These are phyloP conservation scores for Chalcosyrphus nemorum DNA, from an alignment of 2,888 invertebrate species.

Conservation along the genomic window DNA sequence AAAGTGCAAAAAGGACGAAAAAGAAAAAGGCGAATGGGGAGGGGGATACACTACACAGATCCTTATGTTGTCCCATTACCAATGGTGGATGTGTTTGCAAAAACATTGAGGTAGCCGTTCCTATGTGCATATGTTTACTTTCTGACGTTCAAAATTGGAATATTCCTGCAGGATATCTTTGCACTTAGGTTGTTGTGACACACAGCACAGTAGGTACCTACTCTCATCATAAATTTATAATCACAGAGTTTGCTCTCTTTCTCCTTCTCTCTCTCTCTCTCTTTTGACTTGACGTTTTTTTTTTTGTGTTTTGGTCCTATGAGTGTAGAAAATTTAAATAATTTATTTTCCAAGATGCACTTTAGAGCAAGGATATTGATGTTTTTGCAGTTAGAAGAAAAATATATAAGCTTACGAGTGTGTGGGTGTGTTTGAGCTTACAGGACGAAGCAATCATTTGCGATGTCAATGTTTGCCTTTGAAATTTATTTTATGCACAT, in stretches of 20 bases:
- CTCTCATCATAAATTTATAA: constrained; percentile 50
- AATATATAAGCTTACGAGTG: neutral
- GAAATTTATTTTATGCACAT: constrained; percentile 21
- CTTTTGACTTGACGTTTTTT: too few species aligned
- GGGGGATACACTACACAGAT: too few species aligned
- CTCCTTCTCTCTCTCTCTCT: too few species aligned
- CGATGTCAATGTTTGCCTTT: constrained; percentile 55
- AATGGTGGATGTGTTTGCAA: constrained; percentile 41
- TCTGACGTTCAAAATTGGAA: constrained; percentile 54
- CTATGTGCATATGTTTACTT: constrained; percentile 27
- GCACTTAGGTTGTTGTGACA: constrained; percentile 35
- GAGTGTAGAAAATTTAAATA: constrained; percentile 58
- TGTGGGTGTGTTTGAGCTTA: neutral
- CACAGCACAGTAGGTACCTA: constrained; percentile 1
- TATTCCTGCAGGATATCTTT: constrained; percentile 43
- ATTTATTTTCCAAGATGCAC: constrained; percentile 55
- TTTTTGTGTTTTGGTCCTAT: neutral
- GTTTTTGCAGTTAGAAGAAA: neutral
- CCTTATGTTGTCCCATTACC: constrained; percentile 21
- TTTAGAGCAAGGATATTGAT: neutral
- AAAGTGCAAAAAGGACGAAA: constrained; percentile 36
- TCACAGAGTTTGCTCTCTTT: too few species aligned
- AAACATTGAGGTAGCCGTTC: constrained; percentile 6
- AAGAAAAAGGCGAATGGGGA: neutral
- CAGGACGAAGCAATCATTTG: constrained; percentile 26